These are phyloP conservation scores for Cerceris rybyensis DNA, from an alignment of 2,888 invertebrate species.

Conservation along the genomic window DNA sequence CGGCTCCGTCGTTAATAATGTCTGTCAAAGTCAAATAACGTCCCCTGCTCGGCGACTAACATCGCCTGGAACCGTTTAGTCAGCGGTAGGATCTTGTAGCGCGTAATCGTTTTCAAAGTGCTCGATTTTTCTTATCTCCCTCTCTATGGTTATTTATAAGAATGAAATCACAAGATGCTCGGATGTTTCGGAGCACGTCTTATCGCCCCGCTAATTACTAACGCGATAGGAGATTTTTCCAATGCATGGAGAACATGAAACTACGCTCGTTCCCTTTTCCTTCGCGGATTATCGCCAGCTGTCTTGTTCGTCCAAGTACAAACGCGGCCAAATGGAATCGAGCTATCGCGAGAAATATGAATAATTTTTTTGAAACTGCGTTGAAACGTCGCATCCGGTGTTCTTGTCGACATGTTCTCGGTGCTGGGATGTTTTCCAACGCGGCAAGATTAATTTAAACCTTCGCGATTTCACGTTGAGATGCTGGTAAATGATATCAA, in stretches of 20 bases:
- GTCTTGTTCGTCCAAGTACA: too few relatives aligned
- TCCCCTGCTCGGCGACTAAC: conserved; percentile 4
- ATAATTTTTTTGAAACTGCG: too few relatives aligned
- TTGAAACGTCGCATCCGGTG: too few relatives aligned
- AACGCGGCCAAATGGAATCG: too few relatives aligned
- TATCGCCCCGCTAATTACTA: conserved; percentile 9
- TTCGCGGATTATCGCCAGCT: conserved; percentile 1
- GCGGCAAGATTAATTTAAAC: too few relatives aligned
- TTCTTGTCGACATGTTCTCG: too few relatives aligned
- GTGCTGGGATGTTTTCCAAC: too few relatives aligned
- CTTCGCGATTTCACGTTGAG: too few relatives aligned
- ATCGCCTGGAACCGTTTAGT: conserved; percentile 8
- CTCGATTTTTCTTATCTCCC: conserved; percentile 47
- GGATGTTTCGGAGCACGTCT: conserved; percentile 18
- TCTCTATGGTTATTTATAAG: conserved; percentile 48
- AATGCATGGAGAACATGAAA: not conserved
- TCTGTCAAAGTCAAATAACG: conserved; percentile 53
- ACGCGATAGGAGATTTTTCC: conserved; percentile 5
- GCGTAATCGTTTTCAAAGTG: conserved; percentile 43
- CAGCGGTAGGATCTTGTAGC: conserved; percentile 21
- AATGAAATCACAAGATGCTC: conserved; percentile 28
- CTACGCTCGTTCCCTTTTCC: not conserved
- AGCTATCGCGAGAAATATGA: too few relatives aligned
- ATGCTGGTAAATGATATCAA: too few relatives aligned
- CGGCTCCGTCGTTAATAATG: conserved; percentile 56